Percentiles rank a stretch among this genome's conserved stretches.
Evolutionary conservation across 1,140 invertebrate species (phyloP).

Genomic region (Centruroides sculpturatus): DNA sequence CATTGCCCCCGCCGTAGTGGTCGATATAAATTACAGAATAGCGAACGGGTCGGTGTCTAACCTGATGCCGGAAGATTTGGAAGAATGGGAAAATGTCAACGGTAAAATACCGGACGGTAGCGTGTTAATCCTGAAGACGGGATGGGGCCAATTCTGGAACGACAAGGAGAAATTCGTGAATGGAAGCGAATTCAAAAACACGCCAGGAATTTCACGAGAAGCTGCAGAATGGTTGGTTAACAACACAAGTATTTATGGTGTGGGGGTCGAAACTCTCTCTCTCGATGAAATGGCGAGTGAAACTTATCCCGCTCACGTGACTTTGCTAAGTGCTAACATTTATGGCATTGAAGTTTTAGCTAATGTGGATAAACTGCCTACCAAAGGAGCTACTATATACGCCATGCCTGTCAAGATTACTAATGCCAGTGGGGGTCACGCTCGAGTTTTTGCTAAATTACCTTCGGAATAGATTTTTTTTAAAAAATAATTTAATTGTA

Average conservation of each 20-base stretch:
- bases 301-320: neutral
- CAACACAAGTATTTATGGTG: constrained; percentile 39
- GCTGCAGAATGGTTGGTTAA: constrained; percentile 36
- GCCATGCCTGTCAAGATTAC: constrained; percentile 19
- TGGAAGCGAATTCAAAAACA: neutral
- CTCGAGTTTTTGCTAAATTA: constrained; percentile 12
- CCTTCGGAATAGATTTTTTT: too few relatives aligned
- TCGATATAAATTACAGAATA: neutral
- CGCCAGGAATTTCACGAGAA: neutral
- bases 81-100: neutral
- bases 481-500: too few relatives aligned
- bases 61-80: neutral
- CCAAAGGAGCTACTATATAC: constrained; percentile 14
- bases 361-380: constrained; percentile 15
- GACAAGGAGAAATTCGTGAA: neutral
- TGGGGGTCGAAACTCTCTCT: constrained; percentile 21
- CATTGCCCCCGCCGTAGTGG: neutral
- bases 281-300: neutral
- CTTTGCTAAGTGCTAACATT: constrained; percentile 8
- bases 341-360: constrained; percentile 19
- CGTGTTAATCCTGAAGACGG: neutral
- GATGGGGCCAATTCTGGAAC: neutral
- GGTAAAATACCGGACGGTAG: neutral
- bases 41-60: neutral
- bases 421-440: constrained; percentile 17